phyloP scores from a whole-genome alignment of 2,888 invertebrate species.

The Anagyrus pseudococci region DNA sequence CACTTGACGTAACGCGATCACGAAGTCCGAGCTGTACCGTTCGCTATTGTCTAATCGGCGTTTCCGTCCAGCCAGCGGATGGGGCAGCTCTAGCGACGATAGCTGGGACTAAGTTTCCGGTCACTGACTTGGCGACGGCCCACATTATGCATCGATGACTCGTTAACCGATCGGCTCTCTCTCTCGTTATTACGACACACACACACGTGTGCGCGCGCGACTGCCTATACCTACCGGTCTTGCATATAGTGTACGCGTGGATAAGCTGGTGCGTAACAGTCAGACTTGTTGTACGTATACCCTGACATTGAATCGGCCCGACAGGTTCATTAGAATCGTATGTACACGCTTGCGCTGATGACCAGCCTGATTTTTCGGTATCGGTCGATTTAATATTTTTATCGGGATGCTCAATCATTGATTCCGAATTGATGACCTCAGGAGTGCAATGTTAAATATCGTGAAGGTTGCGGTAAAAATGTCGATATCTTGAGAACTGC shows the following conservation, averaged over 20 bases:
- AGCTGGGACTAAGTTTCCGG: conserved; percentile 23
- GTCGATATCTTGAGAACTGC: too few relatives aligned
- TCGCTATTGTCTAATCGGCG: conserved; percentile 34
- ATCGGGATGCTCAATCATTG: too few relatives aligned
- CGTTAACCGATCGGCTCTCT: conserved; percentile 20
- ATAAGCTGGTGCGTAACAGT: neutral
- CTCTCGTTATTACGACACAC: conserved; percentile 14
- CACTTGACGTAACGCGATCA: conserved; percentile 36
- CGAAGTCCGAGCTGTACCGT: conserved; percentile 38
- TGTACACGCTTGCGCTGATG: too few relatives aligned
- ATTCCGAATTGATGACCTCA: too few relatives aligned
- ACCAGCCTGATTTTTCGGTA: too few relatives aligned
- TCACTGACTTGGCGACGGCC: conserved; percentile 27
- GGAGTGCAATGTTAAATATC: too few relatives aligned
- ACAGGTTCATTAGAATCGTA: too few relatives aligned
- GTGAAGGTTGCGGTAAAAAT: too few relatives aligned
- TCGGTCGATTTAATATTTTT: too few relatives aligned
- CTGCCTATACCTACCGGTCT: neutral
- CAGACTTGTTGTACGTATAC: neutral
- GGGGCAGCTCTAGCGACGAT: neutral
- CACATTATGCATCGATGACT: conserved; percentile 32
- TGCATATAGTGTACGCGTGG: neutral
- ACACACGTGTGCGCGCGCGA: neutral
- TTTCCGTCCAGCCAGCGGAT: conserved; percentile 30
- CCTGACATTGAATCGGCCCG: neutral